Evolutionary conservation across 2,797 vertebrate species (phyloP), one percentile per base, ranked within the genome.

Genomic region (Eupleurogrammus muticus): DNA sequence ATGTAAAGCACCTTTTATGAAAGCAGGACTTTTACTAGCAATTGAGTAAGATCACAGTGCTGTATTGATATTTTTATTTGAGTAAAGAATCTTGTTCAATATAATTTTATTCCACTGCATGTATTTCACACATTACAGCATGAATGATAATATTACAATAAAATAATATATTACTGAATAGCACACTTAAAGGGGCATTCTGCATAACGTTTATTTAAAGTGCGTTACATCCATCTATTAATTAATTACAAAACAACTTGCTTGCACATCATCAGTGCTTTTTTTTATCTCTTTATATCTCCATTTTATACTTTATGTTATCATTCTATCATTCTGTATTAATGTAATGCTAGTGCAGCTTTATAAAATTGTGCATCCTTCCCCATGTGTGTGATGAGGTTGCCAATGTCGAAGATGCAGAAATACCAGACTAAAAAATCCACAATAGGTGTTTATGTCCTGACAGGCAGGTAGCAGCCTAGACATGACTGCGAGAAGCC

Each of bases 401-500:
- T 28, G 28, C 28, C 50, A 36, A 9, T 13, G 13, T 2, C 21
- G 13, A 46, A 23, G 36, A 20, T 21, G 13, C 17, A 49, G 23
- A 74, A 14, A 36, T 21, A 17, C 19, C n/a, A 23, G 24, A 61
- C 28, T 20, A 7, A 35, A 28, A n/a, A 36, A 49, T 11, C 16
- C n/a, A 35, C 9, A 53, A 2, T 16, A 35, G 28, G 4, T 36
- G 21, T n/a, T 2, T 50, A 49, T 54, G 38, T 56, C 16, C 54
- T 61, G 38, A 53, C 57, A 64, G 48, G 36, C 16, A 70, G 16
- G 36, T 2, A 56, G 53, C 11, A 28, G 11, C 24, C 34, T 56
- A 28, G 44, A 63, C 57, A 47, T 12, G 13, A 55, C 49, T 52
- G 28, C 40, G 48, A 58, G 20, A 71, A 65, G 40, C 51, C 51